Conservation (phyloP, 2,797 vertebrate genomes). For the Megalops cyprinoides region DNA sequence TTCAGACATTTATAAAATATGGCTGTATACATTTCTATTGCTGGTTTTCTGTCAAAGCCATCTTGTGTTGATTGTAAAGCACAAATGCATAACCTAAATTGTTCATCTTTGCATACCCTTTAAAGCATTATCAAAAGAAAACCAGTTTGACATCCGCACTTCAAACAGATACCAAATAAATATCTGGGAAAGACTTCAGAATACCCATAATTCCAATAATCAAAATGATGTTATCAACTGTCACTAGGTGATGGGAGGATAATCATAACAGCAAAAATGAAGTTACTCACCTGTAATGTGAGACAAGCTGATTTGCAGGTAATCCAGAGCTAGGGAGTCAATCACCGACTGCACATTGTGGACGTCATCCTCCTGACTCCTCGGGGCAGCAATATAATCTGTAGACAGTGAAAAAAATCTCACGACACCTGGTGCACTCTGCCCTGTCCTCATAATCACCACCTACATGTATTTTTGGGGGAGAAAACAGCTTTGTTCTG, state of each 20-base stretch:
- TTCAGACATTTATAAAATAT: no score
- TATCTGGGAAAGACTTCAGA: no score
- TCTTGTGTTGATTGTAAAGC: no score
- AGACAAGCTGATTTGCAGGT: slow-evolving; percentile 95
- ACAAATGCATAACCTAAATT: no score
- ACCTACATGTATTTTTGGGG: not conserved
- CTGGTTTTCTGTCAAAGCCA: no score
- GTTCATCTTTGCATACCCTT: no score
- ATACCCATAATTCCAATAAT: no score
- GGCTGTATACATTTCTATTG: no score
- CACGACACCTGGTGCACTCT: slow-evolving; percentile 22
- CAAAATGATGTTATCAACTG: not conserved
- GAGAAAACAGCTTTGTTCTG: not conserved
- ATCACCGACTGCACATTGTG: slow-evolving; percentile 94
- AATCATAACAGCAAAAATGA: not conserved
- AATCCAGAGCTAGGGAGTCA: slow-evolving; percentile 94
- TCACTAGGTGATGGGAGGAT: not conserved
- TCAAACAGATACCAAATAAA: no score
- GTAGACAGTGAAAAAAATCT: slow-evolving; percentile 36
- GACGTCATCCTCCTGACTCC: slow-evolving; percentile 85
- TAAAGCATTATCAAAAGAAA: no score
- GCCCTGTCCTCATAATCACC: slow-evolving; percentile 1
- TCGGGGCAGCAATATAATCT: slow-evolving; percentile 84
- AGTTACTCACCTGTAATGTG: slow-evolving; percentile 87
- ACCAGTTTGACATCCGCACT: no score